Evolutionary conservation across 2,888 invertebrate species (phyloP).

Genomic region (Lepidocyrtoides sp.): DNA sequence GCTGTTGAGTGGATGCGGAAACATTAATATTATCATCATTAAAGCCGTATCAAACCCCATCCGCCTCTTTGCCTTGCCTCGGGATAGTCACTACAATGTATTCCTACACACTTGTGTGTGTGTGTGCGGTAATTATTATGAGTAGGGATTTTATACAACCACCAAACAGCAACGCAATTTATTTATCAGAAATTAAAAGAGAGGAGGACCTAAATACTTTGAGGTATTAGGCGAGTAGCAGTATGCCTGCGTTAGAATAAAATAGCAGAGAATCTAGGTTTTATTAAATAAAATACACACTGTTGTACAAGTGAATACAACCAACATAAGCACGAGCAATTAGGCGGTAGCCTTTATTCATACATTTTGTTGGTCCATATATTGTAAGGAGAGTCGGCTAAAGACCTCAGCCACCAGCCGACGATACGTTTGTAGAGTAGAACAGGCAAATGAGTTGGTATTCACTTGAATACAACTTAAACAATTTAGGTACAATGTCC

Average conservation of each 20-base stretch:
- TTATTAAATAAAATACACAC: too few relatives aligned
- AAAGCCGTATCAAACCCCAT: constrained; percentile 49
- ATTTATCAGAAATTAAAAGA: constrained; percentile 34
- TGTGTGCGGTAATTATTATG: not conserved
- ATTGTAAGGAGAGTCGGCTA: too few relatives aligned
- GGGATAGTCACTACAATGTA: not conserved
- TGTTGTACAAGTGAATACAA: too few relatives aligned
- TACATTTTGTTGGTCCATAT: not conserved
- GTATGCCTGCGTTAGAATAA: too few relatives aligned
- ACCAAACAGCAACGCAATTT: constrained; percentile 20
- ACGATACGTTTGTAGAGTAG: too few relatives aligned
- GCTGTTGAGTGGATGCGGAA: constrained; percentile 60
- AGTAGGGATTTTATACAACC: not conserved
- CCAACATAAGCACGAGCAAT: not conserved
- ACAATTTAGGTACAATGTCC: too few relatives aligned
- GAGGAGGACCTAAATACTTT: not conserved
- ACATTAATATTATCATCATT: constrained; percentile 67
- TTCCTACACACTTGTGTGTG: not conserved
- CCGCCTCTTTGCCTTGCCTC: constrained; percentile 21
- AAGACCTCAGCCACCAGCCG: too few relatives aligned
- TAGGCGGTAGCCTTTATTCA: not conserved
- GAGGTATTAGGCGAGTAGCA: not conserved
- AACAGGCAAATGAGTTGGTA: too few relatives aligned
- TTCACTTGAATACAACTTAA: too few relatives aligned
- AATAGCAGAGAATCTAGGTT: not conserved